A percentile compares a stretch with the other conserved stretches of the same genome.
Evolutionary conservation across 2,888 invertebrate species (phyloP).

Genomic region (Lasiommata megera): DNA sequence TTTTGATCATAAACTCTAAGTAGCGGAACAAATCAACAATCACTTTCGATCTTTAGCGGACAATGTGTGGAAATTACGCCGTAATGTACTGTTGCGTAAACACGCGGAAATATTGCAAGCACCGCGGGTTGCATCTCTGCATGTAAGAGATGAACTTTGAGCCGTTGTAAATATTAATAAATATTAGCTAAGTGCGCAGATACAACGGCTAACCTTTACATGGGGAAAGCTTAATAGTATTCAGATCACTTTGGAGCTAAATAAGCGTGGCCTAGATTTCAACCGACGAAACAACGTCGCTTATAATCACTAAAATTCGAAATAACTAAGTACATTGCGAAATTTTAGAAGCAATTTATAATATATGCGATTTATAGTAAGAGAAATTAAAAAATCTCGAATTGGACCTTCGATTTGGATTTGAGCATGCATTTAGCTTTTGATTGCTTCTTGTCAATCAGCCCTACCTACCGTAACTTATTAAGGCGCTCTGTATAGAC

Average conservation of each 20-base stretch:
- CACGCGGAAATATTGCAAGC: slow-evolving; percentile 13
- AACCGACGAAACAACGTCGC: too few species aligned
- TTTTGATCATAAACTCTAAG: slow-evolving; percentile 51
- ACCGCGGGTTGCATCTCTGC: slow-evolving; percentile 3
- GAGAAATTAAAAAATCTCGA: too few species aligned
- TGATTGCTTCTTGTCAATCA: too few species aligned
- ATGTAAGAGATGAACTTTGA: slow-evolving; percentile 15
- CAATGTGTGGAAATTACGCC: slow-evolving; percentile 29
- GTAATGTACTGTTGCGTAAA: slow-evolving; percentile 27
- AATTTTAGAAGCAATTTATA: too few species aligned
- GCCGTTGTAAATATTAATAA: slow-evolving; percentile 14
- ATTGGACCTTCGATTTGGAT: too few species aligned
- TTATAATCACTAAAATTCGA: neutral
- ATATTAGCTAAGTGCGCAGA: slow-evolving; percentile 3
- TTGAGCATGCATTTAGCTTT: too few species aligned
- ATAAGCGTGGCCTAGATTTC: neutral
- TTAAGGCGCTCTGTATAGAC: too few species aligned
- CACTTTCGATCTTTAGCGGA: slow-evolving; percentile 29
- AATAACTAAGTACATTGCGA: neutral
- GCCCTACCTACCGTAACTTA: too few species aligned
- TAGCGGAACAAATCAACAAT: slow-evolving; percentile 44
- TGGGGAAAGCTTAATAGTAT: slow-evolving; percentile 6
- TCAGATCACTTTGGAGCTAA: neutral
- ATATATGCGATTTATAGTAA: too few species aligned
- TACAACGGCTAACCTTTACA: slow-evolving; percentile 10